Evolutionary conservation across 2,888 invertebrate genomes (phyloP), one percentile per base, ranked within the genome.

Genomic region (Diachrysia chrysitis): DNA sequence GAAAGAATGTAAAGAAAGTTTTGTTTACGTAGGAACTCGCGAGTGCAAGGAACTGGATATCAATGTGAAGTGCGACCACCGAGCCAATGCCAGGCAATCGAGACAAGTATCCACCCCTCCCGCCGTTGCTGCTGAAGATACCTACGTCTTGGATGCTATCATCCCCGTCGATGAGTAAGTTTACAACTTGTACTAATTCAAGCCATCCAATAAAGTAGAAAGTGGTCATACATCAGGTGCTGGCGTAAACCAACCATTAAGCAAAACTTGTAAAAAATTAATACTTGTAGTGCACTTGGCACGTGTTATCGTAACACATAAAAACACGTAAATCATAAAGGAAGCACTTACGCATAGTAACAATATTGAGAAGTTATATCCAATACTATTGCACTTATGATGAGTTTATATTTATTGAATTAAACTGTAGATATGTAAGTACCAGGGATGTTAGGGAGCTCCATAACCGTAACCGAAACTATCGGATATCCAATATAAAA

Each of bases 1-100:
- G 12, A 17, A 12, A 21, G 10, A 10, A 12, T 14, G 21, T 14
- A 7, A 62, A 58, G 16, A 2, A 25, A 29, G 17, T 17, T 42
- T 16, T 25, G 17, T 60, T 1, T 23, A 23, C 12, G 19, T 29
- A 96, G 96, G 97, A 83, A 97, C 97, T 29, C 96, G 98, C 56
- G 98, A 98, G 88, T 99, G 99, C 89, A 98, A 98, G 86, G 98
- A 98, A 85, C 95, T 99, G 62, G 97, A 98, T 83, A 98, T 99
- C 81, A 98, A 98, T 87, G 98, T 99, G 3, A 98, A 98, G 90
- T 99, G 99, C 86, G 98, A 98, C 87, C 98, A 98, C 86, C 97
- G 98, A 78, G 95, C 96, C 12, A 96, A 96, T 66, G 92, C 93
- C 63, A 96, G 97, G 62, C 96, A 96, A 81, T 96, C 96, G 35